phyloP scores from a whole-genome alignment of 2,888 invertebrate genomes.

The Hymenopus coronatus region DNA sequence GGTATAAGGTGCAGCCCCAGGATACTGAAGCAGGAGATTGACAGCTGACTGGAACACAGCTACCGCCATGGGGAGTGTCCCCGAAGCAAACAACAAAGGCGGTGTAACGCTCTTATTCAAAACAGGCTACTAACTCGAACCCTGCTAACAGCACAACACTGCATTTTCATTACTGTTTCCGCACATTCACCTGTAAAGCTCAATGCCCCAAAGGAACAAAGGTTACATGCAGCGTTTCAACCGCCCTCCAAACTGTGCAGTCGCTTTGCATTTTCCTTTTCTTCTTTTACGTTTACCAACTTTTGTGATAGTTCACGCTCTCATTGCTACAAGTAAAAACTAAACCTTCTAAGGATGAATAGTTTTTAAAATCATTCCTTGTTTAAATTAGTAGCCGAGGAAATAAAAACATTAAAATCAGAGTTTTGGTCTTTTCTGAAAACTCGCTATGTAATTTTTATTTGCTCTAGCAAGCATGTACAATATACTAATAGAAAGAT shows the following conservation, averaged over 20 bases:
- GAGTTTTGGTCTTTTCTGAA: no score
- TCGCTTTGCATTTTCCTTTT: background rate
- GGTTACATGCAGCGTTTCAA: background rate
- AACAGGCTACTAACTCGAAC: background rate
- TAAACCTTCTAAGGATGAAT: no score
- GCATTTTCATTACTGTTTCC: background rate
- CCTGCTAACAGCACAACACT: background rate
- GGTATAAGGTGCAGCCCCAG: background rate
- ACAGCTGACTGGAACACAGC: background rate
- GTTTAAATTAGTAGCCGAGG: no score
- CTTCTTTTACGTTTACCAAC: no score
- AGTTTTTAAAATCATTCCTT: no score
- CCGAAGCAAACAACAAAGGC: background rate
- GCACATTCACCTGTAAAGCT: background rate
- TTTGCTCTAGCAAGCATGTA: no score
- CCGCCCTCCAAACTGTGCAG: background rate
- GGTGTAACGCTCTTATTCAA: background rate
- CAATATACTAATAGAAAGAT: no score
- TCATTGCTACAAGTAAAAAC: no score
- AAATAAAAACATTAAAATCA: no score
- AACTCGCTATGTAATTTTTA: no score
- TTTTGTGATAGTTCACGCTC: no score
- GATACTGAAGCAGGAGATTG: background rate
- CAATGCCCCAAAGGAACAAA: background rate
- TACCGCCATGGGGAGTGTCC: background rate